Conservation (phyloP, 2,113 vertebrate species). For the Cyanoliseus patagonus region DNA sequence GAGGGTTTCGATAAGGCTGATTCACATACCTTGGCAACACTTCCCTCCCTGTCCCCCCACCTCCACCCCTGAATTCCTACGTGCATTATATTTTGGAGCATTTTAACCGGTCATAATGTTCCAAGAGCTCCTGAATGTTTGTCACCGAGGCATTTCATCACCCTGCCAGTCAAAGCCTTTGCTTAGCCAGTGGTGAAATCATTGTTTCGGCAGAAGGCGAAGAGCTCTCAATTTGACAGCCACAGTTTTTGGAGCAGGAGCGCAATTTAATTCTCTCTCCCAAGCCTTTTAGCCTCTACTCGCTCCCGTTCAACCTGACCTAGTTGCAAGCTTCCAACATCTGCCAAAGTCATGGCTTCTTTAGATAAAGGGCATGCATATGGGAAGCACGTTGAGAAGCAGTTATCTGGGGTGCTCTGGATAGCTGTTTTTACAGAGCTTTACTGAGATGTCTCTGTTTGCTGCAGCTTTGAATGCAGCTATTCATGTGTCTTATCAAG, state of each 20-base stretch:
- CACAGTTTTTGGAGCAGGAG: neutral
- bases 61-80: neutral
- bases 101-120: neutral
- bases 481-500: conserved; percentile 32
- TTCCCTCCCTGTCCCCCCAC: neutral
- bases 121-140: neutral
- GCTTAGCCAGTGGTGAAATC: neutral
- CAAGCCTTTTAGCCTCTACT: conserved; percentile 33
- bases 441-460: conserved; percentile 22
- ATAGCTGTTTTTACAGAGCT: conserved; percentile 20
- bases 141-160: neutral
- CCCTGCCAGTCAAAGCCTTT: neutral
- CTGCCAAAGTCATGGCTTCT: conserved; percentile 24
- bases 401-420: neutral
- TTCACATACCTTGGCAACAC: neutral
- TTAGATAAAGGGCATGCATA: conserved; percentile 1
- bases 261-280: conserved; percentile 16
- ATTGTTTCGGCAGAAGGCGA: neutral
- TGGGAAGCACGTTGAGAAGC: neutral
- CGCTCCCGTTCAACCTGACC: conserved; percentile 40
- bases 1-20: neutral
- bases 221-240: neutral
- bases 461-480: conserved; percentile 28
- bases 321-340: conserved; percentile 56
- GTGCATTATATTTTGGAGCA: neutral